These are phyloP conservation scores for Ophonus ardosiacus DNA, from an alignment of 2,888 invertebrate species.

Conservation along the genomic window DNA sequence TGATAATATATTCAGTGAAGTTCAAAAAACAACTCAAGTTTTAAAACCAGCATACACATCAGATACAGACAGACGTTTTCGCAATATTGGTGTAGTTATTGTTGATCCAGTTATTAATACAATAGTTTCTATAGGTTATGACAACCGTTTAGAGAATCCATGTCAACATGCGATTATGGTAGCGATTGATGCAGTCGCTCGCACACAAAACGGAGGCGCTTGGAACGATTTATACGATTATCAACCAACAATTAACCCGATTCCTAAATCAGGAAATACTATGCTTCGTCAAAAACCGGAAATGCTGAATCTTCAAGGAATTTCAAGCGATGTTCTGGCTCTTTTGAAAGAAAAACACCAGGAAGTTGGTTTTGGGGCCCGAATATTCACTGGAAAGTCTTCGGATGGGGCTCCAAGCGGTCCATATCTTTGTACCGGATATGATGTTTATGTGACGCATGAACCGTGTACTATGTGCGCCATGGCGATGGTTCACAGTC, in stretches of 20 bases:
- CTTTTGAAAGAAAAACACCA: conserved; percentile 73
- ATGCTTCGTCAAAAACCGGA: conserved; percentile 62
- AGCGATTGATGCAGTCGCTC: conserved; percentile 90
- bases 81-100: conserved; percentile 80
- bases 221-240: conserved; percentile 75
- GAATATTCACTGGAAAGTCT: conserved; percentile 72
- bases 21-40: not conserved
- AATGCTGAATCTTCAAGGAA: conserved; percentile 72
- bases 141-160: conserved; percentile 81
- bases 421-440: conserved; percentile 92
- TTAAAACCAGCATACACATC: conserved; percentile 47
- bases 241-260: conserved; percentile 37
- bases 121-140: conserved; percentile 83
- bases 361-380: conserved; percentile 77
- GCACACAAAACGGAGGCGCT: conserved; percentile 88
- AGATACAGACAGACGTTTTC: conserved; percentile 69
- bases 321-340: conserved; percentile 74
- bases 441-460: conserved; percentile 87
- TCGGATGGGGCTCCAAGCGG: conserved; percentile 75
- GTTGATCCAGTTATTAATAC: conserved; percentile 84
- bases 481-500: conserved; percentile 96
- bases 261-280: conserved; percentile 59
- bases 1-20: conserved; percentile 45
- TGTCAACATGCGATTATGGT: conserved; percentile 91
- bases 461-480: conserved; percentile 98